Conservation (phyloP, 30 jellyfish, hydroid and myxozoan species). For the Calvadosia cruxmelitensis region DNA sequence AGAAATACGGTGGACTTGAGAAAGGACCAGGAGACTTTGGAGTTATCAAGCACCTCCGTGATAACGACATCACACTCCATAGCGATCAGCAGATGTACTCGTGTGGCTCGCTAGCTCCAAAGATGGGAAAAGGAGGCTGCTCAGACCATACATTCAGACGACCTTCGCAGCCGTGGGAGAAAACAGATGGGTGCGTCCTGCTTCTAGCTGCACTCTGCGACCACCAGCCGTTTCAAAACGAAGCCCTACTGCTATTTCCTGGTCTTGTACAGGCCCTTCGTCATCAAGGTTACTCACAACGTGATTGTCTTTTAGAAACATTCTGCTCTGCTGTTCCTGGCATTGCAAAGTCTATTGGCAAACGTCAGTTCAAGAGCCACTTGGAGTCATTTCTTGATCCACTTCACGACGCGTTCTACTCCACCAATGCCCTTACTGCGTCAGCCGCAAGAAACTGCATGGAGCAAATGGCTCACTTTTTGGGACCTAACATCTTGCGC, state of each 20-base stretch:
- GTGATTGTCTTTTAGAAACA: slow-evolving; percentile 64
- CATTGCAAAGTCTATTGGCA: slow-evolving; percentile 74
- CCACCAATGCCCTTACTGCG: slow-evolving; percentile 74
- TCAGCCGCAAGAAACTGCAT: slow-evolving; percentile 86
- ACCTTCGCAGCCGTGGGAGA: slow-evolving; percentile 97
- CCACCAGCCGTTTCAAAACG: slow-evolving; percentile 14
- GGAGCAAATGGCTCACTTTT: slow-evolving; percentile 12
- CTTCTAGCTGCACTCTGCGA: slow-evolving; percentile 55
- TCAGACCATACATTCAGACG: slow-evolving; percentile 75
- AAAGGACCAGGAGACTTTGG: slow-evolving; percentile 92
- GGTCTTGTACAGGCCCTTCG: slow-evolving; percentile 46
- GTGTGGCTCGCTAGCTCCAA: slow-evolving; percentile 98
- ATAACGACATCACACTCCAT: slow-evolving; percentile 60
- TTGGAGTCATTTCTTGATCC: slow-evolving; percentile 58
- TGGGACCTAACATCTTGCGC: slow-evolving; percentile 73
- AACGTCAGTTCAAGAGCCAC: slow-evolving; percentile 55
- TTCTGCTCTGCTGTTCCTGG: slow-evolving; percentile 43
- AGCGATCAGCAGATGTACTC: slow-evolving; percentile 92
- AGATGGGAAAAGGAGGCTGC: slow-evolving; percentile 96
- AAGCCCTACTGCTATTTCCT: slow-evolving; percentile 41
- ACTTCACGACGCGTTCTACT: slow-evolving; percentile 50
- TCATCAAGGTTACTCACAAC: slow-evolving; percentile 61
- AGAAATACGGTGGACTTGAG: slow-evolving; percentile 78
- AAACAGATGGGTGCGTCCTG: slow-evolving; percentile 88
- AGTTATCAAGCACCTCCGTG: slow-evolving; percentile 66